Evolutionary conservation across 1,140 invertebrate genomes (phyloP), one percentile per base, ranked within the genome.

Genomic region (Matsumurasca onukii): DNA sequence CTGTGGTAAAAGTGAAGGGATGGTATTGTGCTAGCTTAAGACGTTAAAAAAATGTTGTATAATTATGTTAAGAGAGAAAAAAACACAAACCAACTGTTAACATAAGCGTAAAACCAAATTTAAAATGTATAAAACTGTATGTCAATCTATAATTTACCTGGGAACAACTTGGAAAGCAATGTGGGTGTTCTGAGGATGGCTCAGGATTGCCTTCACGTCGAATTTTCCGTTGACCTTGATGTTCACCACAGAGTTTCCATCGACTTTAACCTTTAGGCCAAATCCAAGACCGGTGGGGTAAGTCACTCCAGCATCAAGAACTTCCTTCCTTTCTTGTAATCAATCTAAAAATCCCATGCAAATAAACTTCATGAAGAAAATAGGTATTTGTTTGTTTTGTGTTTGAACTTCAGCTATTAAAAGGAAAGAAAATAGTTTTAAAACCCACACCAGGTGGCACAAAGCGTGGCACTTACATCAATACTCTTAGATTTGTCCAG

Each of bases 401-500:
- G n/a, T n/a, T n/a, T n/a, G n/a, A 39, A 39, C 34, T 39, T 39
- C 34, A 39, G 17, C 34, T 9, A 5, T 39, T 39, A 17, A 39
- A 39, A 39, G 5, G 34, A 9, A 5, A 39, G 34, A 39, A 39
- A 17, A 39, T 9, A 9, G 34, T 39, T 39, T 17, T 39, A 39
- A 9, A 17, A 39, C 34, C 34, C 17, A 9, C 34, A 39, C 34
- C 5, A 39, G 17, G 5, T 39, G 34, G n/a, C n/a, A n/a, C 17
- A 39, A 39, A 39, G 34, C 34, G 34, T 39, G 17, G 17, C 59
- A 76, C 81, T 78, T 72, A 86, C 82, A 68, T 87, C 81, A 63
- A 90, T 85, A 59, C 88, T 80, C 73, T 92, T 90, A 1, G 82
- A 74, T 17, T 83, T 80, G 49, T 85, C 78, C 1, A 88, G 68